phyloP scores from a whole-genome alignment of 1,140 invertebrate species.

The Mycetomoellerius zeteki region DNA sequence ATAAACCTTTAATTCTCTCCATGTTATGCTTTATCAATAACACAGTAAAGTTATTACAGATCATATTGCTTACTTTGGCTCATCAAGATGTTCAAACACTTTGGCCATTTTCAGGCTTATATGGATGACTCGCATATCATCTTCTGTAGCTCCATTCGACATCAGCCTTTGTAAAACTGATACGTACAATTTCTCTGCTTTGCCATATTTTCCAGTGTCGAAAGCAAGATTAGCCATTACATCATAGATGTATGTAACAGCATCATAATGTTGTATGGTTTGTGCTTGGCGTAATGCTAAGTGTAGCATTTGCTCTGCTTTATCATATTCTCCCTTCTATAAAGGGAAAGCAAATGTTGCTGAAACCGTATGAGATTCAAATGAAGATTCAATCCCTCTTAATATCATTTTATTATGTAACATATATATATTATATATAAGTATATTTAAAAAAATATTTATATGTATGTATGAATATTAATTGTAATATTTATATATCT shows the following conservation, averaged over 20 bases:
- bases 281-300: conserved; percentile 94
- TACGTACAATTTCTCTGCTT: conserved; percentile 94
- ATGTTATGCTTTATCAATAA: neutral
- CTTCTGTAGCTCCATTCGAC: conserved; percentile 89
- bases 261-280: conserved; percentile 91
- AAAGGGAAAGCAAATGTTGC: conserved; percentile 72
- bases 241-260: conserved; percentile 95
- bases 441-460: neutral
- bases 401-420: neutral
- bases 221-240: conserved; percentile 96
- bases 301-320: conserved; percentile 95
- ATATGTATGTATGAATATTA: neutral
- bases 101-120: conserved; percentile 93
- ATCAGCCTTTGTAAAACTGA: conserved; percentile 93
- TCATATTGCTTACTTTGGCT: conserved; percentile 85
- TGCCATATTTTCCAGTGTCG: conserved; percentile 91
- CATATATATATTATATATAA: neutral
- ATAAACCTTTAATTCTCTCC: neutral
- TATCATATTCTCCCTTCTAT: conserved; percentile 91
- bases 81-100: conserved; percentile 89
- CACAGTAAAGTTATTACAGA: conserved; percentile 16
- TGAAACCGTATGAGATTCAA: conserved; percentile 46
- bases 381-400: neutral
- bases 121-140: conserved; percentile 92
- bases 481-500: neutral